Conservation (phyloP, 1,140 invertebrate species). For the Ceratitis capitata region DNA sequence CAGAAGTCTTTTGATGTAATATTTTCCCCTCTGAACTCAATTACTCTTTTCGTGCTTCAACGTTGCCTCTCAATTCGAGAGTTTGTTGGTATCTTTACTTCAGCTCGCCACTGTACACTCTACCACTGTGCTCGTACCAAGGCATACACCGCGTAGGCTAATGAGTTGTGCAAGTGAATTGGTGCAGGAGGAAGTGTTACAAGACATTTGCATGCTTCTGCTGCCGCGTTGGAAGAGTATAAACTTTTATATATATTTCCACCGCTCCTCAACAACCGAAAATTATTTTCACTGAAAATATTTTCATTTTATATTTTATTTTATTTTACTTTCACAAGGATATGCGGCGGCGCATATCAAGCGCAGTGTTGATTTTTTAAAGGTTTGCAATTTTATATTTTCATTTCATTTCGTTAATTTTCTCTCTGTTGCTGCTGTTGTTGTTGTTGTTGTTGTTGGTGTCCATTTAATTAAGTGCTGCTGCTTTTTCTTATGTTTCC, state of each 20-base stretch:
- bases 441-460: neutral
- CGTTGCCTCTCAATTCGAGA: too few species aligned
- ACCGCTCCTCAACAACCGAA: neutral
- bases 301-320: neutral
- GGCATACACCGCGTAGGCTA: neutral
- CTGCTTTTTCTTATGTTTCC: constrained; percentile 30
- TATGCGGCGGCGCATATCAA: neutral
- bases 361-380: neutral
- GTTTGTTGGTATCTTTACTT: neutral
- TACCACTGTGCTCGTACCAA: neutral
- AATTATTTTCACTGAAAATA: neutral
- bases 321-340: neutral
- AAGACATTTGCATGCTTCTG: neutral
- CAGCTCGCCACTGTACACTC: neutral
- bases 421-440: neutral
- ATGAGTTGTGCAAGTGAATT: neutral
- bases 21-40: too few species aligned
- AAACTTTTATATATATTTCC: too few species aligned
- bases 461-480: constrained; percentile 15
- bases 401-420: neutral
- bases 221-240: neutral
- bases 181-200: neutral
- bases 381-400: too few species aligned
- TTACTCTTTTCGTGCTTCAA: too few species aligned
- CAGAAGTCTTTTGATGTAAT: too few species aligned